These are phyloP conservation scores for Neosilurus mollespiculum DNA, from an alignment of 2,797 vertebrate genomes.

Conservation along the genomic window DNA sequence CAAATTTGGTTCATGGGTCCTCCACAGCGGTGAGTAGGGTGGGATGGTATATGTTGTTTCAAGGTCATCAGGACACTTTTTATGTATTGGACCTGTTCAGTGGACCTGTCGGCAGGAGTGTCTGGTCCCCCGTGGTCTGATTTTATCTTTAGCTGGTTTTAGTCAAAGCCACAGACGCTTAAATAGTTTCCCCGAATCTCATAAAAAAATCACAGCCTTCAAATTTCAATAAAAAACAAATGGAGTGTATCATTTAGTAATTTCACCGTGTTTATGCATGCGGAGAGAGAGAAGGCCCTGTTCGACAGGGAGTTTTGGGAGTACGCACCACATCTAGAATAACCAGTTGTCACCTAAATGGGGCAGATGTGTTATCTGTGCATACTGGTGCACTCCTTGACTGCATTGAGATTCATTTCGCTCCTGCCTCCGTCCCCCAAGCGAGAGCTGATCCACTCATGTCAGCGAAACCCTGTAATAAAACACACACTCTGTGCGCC, in stretches of 20 bases:
- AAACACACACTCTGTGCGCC: constrained; percentile 45
- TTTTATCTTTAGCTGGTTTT: no score
- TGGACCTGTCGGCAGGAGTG: no score
- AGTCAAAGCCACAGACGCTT: no score
- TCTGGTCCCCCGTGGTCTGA: no score
- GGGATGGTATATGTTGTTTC: no score
- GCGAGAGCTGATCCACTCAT: constrained; percentile 18
- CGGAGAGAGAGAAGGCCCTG: not conserved
- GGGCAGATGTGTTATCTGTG: constrained; percentile 22
- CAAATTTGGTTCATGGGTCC: no score
- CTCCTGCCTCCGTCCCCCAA: constrained; percentile 11
- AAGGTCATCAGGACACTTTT: no score
- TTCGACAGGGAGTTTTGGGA: not conserved
- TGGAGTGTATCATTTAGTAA: not conserved
- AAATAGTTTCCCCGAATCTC: no score
- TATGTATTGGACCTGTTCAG: no score
- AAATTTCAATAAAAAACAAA: not conserved
- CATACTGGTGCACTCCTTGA: constrained; percentile 9
- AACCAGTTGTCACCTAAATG: constrained; percentile 5
- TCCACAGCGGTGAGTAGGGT: no score
- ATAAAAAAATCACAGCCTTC: no score
- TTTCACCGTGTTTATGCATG: not conserved
- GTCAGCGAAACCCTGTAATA: constrained; percentile 41
- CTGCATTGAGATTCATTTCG: constrained; percentile 28
- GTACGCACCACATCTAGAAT: not conserved